Percentiles rank a stretch among this genome's conserved stretches.
phyloP scores from a whole-genome alignment of 2,113 vertebrate species.

The Entomyzon cyanotis region DNA sequence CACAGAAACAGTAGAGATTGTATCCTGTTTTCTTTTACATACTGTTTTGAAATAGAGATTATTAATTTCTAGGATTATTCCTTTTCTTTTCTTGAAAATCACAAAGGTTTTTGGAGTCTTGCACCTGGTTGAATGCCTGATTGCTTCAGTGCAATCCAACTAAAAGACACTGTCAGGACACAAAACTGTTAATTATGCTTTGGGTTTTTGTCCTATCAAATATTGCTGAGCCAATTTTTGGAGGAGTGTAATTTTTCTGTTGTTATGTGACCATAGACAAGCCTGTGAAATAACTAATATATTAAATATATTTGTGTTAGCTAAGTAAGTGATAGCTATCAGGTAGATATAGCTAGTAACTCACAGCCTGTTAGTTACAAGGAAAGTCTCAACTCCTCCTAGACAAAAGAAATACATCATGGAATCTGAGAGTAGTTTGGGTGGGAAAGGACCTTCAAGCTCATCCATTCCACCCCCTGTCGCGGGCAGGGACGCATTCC shows the following conservation, averaged over 20 bases:
- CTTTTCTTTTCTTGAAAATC: neutral
- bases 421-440: neutral
- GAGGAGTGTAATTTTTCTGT: neutral
- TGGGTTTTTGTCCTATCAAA: neutral
- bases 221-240: neutral
- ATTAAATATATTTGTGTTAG: neutral
- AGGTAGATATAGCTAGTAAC: neutral
- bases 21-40: accelerated
- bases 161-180: neutral
- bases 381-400: neutral
- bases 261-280: neutral
- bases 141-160: neutral
- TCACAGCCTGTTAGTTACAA: neutral
- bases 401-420: neutral
- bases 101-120: neutral
- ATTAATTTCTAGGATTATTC: neutral
- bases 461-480: no score
- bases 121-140: accelerated
- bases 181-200: neutral
- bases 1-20: neutral
- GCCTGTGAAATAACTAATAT: neutral
- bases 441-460: neutral
- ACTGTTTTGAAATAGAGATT: neutral
- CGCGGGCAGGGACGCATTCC: neutral
- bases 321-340: neutral